Percentiles rank a stretch among this genome's conserved stretches.
Evolutionary conservation across 2,797 vertebrate species (phyloP).

Genomic region (Neoniphon sammara): DNA sequence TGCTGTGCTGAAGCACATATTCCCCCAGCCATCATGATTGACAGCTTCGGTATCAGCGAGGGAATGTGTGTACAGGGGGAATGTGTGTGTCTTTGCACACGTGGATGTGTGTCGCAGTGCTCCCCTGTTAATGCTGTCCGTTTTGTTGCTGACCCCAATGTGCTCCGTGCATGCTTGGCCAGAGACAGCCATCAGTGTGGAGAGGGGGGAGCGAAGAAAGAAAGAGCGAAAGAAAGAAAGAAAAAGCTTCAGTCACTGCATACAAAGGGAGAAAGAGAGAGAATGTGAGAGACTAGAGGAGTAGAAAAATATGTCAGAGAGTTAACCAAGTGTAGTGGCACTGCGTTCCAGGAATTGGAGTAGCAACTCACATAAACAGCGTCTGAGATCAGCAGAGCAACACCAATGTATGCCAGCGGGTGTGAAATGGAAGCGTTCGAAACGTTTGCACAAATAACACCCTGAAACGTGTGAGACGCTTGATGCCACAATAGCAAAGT

Average conservation of each 20-base stretch:
- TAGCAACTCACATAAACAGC: constrained; percentile 45
- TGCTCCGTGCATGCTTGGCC: constrained; percentile 66
- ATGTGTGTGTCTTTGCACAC: constrained; percentile 34
- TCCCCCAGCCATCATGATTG: constrained; percentile 73
- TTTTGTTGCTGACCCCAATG: constrained; percentile 73
- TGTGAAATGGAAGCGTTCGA: neutral
- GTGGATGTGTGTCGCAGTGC: constrained; percentile 37
- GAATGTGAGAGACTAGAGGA: constrained; percentile 50
- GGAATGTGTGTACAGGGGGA: constrained; percentile 43
- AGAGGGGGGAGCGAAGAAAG: constrained; percentile 6
- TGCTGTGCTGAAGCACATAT: constrained; percentile 61
- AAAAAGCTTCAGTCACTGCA: constrained; percentile 41
- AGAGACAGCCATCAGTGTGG: constrained; percentile 62
- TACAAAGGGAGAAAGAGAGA: constrained; percentile 44
- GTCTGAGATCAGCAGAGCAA: constrained; percentile 61
- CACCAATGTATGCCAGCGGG: constrained; percentile 1
- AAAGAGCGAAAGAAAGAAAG: neutral
- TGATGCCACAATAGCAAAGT: constrained; percentile 3
- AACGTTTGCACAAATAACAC: constrained; percentile 6
- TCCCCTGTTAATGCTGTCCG: constrained; percentile 71
- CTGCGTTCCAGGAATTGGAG: constrained; percentile 52
- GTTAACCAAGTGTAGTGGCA: constrained; percentile 74
- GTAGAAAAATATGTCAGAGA: constrained; percentile 77
- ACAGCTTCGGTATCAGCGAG: constrained; percentile 69
- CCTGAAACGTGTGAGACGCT: neutral